These are phyloP conservation scores for Cantharis nigra DNA, from an alignment of 2,888 invertebrate species.

Conservation along the genomic window DNA sequence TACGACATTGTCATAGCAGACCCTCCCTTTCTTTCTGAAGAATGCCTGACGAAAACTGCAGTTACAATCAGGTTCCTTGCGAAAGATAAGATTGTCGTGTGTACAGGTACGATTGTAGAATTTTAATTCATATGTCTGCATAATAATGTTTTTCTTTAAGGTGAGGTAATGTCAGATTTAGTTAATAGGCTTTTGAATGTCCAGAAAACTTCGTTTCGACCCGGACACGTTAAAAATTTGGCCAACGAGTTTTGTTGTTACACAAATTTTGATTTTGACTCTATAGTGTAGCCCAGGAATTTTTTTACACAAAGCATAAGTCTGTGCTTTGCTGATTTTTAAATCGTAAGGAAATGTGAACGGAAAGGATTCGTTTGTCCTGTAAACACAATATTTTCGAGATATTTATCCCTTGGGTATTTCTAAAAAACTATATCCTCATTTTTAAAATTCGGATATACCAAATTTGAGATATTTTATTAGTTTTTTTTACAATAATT, in stretches of 20 bases:
- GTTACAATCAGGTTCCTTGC: conserved; percentile 73
- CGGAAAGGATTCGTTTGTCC: too few species aligned
- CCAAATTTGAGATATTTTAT: neutral
- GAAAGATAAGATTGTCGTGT: conserved; percentile 79
- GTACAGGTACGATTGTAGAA: conserved; percentile 69
- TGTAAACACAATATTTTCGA: too few species aligned
- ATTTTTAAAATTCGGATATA: too few species aligned
- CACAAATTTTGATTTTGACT: conserved; percentile 73
- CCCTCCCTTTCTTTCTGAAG: conserved; percentile 93
- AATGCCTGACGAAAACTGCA: conserved; percentile 85
- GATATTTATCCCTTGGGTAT: too few species aligned
- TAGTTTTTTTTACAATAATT: conserved; percentile 14
- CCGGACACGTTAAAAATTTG: conserved; percentile 85
- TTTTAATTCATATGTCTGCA: neutral
- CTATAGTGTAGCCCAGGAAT: neutral
- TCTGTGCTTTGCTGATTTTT: too few species aligned
- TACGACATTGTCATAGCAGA: conserved; percentile 90
- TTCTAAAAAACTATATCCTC: too few species aligned
- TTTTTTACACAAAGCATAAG: too few species aligned
- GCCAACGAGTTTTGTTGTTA: conserved; percentile 93
- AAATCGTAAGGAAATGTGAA: too few species aligned
- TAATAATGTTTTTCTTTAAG: conserved; percentile 51
- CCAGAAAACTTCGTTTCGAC: conserved; percentile 71
- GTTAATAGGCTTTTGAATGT: conserved; percentile 68
- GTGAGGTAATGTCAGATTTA: conserved; percentile 76